Conservation (phyloP, 2,797 vertebrate species). For the Anisognathus igniventris region DNA sequence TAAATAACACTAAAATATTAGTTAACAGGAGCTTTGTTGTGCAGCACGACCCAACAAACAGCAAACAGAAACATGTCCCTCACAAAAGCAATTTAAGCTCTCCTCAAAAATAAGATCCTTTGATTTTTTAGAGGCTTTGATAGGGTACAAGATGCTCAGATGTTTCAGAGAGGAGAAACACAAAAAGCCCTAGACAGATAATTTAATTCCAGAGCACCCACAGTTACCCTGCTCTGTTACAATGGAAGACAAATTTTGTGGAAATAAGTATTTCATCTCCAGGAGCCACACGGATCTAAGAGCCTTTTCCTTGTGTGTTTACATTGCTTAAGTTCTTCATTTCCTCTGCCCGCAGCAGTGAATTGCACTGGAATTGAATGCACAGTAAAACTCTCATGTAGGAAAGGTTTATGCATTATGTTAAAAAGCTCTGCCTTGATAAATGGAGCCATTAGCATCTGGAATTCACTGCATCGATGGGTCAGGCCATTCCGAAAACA, state of each 20-base stretch:
- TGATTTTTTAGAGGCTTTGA: not conserved
- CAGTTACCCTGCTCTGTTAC: not conserved
- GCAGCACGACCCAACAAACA: not conserved
- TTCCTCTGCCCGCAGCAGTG: constrained; percentile 65
- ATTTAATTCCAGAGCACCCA: not conserved
- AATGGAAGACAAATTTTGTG: not conserved
- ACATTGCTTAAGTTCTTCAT: constrained; percentile 67
- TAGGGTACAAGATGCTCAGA: not conserved
- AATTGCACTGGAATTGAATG: constrained; percentile 70
- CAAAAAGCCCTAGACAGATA: not conserved
- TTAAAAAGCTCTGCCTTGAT: constrained; percentile 73
- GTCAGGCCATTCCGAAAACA: constrained; percentile 61
- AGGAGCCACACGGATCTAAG: not conserved
- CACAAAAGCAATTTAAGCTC: not conserved
- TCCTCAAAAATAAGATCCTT: not conserved
- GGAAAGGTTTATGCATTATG: constrained; percentile 73
- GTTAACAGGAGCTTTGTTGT: not conserved
- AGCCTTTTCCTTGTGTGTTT: constrained; percentile 62
- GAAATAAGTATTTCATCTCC: constrained; percentile 41
- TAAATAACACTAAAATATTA: not conserved
- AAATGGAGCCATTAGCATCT: constrained; percentile 75
- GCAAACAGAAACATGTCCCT: not conserved
- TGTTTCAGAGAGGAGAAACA: not conserved
- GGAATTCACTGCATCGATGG: constrained; percentile 60
- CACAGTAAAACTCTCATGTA: constrained; percentile 65